These are phyloP conservation scores for Agelaius tricolor DNA, from an alignment of 2,113 vertebrate genomes.

Conservation along the genomic window DNA sequence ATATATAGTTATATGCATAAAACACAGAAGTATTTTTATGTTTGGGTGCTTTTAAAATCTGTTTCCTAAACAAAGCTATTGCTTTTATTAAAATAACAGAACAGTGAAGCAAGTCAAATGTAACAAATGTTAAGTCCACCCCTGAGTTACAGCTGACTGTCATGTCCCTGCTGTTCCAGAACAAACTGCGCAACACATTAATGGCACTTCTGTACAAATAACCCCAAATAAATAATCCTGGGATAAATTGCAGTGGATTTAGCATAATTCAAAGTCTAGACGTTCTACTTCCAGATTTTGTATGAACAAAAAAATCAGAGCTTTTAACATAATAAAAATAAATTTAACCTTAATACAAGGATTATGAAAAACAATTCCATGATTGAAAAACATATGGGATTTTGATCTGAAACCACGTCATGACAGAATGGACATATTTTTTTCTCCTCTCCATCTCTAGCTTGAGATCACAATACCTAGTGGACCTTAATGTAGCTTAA, in stretches of 20 bases:
- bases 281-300: conserved; percentile 30
- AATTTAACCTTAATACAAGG: conserved; percentile 61
- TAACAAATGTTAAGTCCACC: background rate
- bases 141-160: background rate
- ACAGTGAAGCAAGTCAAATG: background rate
- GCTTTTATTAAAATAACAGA: background rate
- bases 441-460: background rate
- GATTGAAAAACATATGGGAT: conserved; percentile 48
- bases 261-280: conserved; percentile 64
- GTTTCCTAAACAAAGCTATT: background rate
- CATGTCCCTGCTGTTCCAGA: background rate
- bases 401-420: background rate
- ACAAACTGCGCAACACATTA: background rate
- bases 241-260: conserved; percentile 47
- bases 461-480: background rate
- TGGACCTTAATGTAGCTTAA: background rate
- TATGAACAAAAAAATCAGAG: background rate
- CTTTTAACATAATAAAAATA: conserved; percentile 55
- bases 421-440: background rate
- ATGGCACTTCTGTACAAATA: conserved; percentile 1
- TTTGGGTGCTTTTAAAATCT: background rate
- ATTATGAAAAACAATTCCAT: conserved; percentile 42
- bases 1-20: too few species aligned
- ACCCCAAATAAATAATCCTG: conserved; percentile 49
- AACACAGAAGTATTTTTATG: background rate